A percentile compares a stretch with the other conserved stretches of the same genome.
Evolutionary conservation across 2,888 invertebrate genomes (phyloP).

Genomic region (Mythimna pallens): DNA sequence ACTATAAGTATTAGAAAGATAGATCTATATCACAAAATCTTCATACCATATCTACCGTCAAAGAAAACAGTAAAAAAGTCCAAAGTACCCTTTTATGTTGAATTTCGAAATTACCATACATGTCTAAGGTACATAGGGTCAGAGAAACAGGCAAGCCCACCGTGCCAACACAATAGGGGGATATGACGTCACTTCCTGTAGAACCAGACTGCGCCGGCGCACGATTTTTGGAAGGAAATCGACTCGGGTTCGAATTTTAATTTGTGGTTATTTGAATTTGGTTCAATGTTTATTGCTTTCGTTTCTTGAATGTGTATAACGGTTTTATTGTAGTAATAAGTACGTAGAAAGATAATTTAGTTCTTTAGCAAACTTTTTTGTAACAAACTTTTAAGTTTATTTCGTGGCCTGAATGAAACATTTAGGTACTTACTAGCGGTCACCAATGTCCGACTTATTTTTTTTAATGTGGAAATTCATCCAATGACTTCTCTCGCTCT

Average conservation of each 20-base stretch:
- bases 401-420: too few species aligned
- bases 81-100: slow-evolving; percentile 12
- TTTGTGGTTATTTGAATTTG: slow-evolving; percentile 46
- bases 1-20: too few species aligned
- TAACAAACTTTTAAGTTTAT: too few species aligned
- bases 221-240: slow-evolving; percentile 64
- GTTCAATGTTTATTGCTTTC: slow-evolving; percentile 30
- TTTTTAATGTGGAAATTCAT: too few species aligned
- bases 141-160: slow-evolving; percentile 46
- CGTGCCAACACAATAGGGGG: slow-evolving; percentile 67
- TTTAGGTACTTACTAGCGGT: too few species aligned
- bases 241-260: slow-evolving; percentile 44
- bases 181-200: slow-evolving; percentile 78
- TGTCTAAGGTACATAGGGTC: slow-evolving; percentile 40
- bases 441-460: too few species aligned
- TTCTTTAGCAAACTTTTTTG: too few species aligned
- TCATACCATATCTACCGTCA: background rate
- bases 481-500: too few species aligned
- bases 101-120: slow-evolving; percentile 50
- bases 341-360: too few species aligned
- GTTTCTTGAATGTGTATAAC: slow-evolving; percentile 25
- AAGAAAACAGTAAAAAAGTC: background rate
- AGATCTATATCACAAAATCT: slow-evolving; percentile 5
- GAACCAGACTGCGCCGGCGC: slow-evolving; percentile 55
- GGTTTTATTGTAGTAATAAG: slow-evolving; percentile 7